Conservation (phyloP, 2,113 vertebrate genomes). For the Erythrolamprus reginae region DNA sequence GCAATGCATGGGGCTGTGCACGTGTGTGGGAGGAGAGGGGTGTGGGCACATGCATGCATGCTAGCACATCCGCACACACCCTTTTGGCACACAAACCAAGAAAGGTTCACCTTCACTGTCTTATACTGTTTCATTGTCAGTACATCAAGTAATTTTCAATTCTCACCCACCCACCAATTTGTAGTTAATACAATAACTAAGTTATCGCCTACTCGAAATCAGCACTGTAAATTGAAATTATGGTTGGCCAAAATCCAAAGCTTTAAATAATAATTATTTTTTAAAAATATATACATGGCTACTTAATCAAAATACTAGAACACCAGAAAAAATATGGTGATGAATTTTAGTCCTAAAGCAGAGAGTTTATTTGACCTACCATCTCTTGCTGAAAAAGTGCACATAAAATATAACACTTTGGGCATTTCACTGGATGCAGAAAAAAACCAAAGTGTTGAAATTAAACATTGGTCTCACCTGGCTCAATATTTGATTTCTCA, state of each 20-base stretch:
- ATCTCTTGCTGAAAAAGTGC: not conserved
- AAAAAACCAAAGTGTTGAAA: not conserved
- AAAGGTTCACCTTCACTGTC: no score
- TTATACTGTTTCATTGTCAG: not conserved
- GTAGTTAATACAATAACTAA: slow-evolving; percentile 12
- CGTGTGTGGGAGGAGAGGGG: no score
- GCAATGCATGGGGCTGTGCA: no score
- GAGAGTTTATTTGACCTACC: not conserved
- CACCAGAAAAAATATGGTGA: not conserved
- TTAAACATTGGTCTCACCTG: not conserved
- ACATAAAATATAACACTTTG: not conserved
- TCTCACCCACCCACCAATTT: not conserved
- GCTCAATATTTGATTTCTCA: not conserved
- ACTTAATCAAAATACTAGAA: not conserved
- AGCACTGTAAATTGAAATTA: slow-evolving; percentile 30
- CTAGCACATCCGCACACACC: no score
- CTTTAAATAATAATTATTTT: not conserved
- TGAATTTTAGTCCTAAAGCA: not conserved
- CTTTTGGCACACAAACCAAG: no score
- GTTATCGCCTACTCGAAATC: not conserved
- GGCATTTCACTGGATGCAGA: not conserved
- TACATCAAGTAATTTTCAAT: not conserved
- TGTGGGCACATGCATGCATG: no score
- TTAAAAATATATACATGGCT: not conserved
- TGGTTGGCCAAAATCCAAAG: not conserved